These are phyloP conservation scores for Rotaria macrura DNA, from an alignment of 2,888 invertebrate genomes.

Conservation along the genomic window DNA sequence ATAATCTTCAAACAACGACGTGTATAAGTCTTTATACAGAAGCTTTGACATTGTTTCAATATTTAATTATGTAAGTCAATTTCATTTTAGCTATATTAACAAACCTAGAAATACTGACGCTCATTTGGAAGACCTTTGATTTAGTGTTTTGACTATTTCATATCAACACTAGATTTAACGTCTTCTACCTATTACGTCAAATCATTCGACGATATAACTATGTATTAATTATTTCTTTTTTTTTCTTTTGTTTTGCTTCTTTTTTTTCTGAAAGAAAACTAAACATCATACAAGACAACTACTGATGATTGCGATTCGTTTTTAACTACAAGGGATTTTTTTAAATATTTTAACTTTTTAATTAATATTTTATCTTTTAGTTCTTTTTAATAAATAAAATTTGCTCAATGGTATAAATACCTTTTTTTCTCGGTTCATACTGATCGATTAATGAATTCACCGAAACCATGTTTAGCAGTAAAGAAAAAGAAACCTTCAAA, in stretches of 20 bases:
- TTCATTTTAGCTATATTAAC: neutral
- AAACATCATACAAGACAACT: too few species aligned
- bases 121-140: slow-evolving; percentile 23
- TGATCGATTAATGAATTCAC: neutral
- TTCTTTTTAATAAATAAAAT: neutral
- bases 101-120: neutral
- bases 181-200: neutral
- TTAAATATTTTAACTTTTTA: too few species aligned
- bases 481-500: neutral
- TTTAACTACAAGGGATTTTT: too few species aligned
- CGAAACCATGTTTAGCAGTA: neutral
- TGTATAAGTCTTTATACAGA: too few species aligned
- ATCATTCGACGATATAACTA: neutral
- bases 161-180: neutral
- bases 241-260: too few species aligned
- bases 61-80: neutral
- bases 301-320: too few species aligned
- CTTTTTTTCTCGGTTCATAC: neutral
- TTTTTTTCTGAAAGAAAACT: too few species aligned
- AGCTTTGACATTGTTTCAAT: too few species aligned
- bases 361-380: too few species aligned
- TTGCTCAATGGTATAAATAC: neutral
- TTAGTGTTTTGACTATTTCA: neutral
- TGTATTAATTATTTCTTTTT: too few species aligned
- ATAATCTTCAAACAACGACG: too few species aligned